A percentile compares a stretch with the other conserved stretches of the same genome.
Evolutionary conservation across 2,113 vertebrate genomes (phyloP).

Genomic region (Pogonocichla stellata): DNA sequence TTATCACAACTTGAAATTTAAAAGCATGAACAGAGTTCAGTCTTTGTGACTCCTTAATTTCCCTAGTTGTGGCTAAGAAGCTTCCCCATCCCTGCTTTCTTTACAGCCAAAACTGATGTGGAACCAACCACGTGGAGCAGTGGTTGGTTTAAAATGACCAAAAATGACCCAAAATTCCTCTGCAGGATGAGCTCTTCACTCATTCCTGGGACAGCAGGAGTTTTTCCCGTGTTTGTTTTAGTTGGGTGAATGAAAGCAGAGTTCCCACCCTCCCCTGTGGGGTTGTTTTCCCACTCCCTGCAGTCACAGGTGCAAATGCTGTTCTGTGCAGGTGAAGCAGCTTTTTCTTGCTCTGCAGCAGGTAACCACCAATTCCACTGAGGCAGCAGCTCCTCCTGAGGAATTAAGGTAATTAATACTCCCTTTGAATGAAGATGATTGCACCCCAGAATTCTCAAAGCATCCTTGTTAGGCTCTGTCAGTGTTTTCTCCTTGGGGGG

Average conservation of each 20-base stretch:
- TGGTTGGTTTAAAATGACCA: neutral
- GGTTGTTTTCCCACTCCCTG: neutral
- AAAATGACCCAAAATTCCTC: neutral
- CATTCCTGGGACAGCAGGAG: fast-evolving
- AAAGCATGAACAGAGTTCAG: too few relatives aligned
- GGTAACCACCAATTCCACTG: neutral
- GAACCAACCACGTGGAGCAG: fast-evolving
- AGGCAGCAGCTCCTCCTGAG: neutral
- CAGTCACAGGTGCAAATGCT: neutral
- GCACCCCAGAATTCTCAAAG: neutral
- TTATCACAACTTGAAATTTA: too few relatives aligned
- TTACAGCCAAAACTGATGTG: fast-evolving
- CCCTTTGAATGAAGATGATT: fast-evolving
- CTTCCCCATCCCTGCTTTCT: neutral
- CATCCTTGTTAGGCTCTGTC: neutral
- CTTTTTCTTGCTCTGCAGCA: neutral
- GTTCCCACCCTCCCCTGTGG: fast-evolving
- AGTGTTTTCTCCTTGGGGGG: neutral
- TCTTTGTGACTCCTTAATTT: neutral
- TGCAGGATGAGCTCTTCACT: neutral
- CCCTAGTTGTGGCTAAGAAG: neutral
- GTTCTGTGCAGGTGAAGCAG: neutral
- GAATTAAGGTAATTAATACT: neutral
- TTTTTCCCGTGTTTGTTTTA: neutral
- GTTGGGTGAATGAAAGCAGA: neutral